Evolutionary conservation across 2,888 invertebrate species (phyloP), one percentile per base, ranked within the genome.

Genomic region (Drosophila tripunctata): DNA sequence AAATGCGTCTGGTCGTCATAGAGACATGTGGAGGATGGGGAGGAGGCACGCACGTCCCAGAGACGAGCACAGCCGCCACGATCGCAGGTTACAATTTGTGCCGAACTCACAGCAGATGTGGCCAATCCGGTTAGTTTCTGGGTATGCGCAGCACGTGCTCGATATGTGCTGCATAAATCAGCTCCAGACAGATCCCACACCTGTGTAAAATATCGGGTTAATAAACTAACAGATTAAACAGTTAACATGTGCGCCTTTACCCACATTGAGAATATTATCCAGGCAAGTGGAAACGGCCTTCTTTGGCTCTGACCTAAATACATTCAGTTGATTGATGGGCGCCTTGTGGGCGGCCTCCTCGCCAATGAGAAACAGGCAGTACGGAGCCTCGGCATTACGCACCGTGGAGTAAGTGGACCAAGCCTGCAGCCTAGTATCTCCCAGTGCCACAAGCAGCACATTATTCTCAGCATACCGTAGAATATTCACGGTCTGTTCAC

Each of bases 321-420:
- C 74, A 27, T 84, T 78, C 45, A 91, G 69, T 40, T 88, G 85
- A 38, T 83, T 79, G 19, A 91, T 89, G 3, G 90, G 85, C 19
- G 88, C 84, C 17, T 82, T 67, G 56, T 91, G 91, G 12, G 89
- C 89, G 35, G 64, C 63, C 40, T 84, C 76, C 17, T 88, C 88
- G 10, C 89, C 91, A 45, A 91, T 75, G 47, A 89, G 64, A 66
- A 89, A 91, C 17, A 90, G 71, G 30, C 89, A 89, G 54, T 90
- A 91, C 0, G 89, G 89, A 27, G 77, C 66, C 8, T 73, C 50
- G 2, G 79, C 38, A 60, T 66, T 72, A 8, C 90, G 86, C 21
- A 88, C 82, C 27, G 83, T 81, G 0, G 91, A 87, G 54, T 86
- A 84, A 0, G 90, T 91, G 2, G 91, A 91, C 91, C 91, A 91